phyloP scores from a whole-genome alignment of 2,888 invertebrate species.

The Meiosimyza decipiens region DNA sequence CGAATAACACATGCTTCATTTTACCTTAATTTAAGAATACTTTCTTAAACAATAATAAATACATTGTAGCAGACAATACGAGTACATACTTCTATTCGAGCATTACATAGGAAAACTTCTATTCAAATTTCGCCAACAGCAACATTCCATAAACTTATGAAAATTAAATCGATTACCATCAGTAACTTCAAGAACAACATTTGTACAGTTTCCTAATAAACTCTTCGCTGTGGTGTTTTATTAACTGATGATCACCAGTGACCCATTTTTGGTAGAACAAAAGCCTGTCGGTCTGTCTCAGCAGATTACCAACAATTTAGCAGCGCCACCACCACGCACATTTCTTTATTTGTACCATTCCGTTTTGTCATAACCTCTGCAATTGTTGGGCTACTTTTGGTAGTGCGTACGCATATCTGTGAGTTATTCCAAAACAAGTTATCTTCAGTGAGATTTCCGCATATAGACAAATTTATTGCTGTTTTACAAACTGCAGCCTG shows the following conservation, averaged over 20 bases:
- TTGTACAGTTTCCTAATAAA: conserved; percentile 11
- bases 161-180: conserved; percentile 16
- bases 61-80: no score
- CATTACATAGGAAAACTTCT: no score
- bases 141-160: conserved; percentile 16
- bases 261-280: conserved; percentile 25
- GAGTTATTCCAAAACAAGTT: background rate
- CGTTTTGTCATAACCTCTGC: background rate
- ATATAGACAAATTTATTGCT: conserved; percentile 2
- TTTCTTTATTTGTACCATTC: no score
- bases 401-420: conserved; percentile 10
- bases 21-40: no score
- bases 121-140: background rate
- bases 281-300: background rate
- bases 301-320: background rate
- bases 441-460: conserved; percentile 15
- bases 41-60: no score
- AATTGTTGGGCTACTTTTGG: background rate
- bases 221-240: background rate
- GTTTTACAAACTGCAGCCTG: background rate
- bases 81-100: no score
- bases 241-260: conserved; percentile 10
- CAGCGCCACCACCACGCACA: no score
- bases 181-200: background rate
- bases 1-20: no score